Conservation (phyloP, 30 jellyfish, hydroid and myxozoan genomes). For the Hydra vulgaris region DNA sequence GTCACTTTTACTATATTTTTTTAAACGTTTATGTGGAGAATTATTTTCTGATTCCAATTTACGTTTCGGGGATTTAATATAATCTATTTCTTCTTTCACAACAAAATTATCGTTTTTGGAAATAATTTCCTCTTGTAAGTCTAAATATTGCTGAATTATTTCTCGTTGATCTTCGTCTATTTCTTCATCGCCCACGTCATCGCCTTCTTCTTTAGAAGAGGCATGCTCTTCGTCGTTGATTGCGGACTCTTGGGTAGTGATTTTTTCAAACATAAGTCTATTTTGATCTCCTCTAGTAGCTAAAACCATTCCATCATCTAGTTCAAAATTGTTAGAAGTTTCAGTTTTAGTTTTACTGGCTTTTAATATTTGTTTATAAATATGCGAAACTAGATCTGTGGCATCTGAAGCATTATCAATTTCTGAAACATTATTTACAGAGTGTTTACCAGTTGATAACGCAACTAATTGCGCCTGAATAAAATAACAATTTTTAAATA, state of each 20-base stretch:
- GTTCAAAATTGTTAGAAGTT: neutral
- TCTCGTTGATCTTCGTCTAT: neutral
- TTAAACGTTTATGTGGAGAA: neutral
- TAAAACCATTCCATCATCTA: neutral
- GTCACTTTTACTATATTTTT: neutral
- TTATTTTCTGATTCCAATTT: neutral
- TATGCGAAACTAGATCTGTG: neutral
- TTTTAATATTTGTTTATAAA: neutral
- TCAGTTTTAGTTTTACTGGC: neutral
- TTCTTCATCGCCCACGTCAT: neutral
- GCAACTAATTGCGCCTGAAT: constrained; percentile 2
- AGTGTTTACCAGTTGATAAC: neutral
- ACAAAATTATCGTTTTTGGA: neutral
- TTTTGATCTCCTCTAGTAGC: neutral
- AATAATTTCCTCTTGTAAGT: neutral
- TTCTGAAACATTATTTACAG: neutral
- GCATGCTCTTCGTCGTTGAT: neutral
- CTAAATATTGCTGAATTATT: neutral
- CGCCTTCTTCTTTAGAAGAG: neutral
- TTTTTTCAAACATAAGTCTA: neutral
- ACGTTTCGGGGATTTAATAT: neutral
- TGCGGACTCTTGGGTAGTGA: neutral
- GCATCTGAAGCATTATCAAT: neutral
- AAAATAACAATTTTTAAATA: too few species aligned
- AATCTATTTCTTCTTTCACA: neutral